Evolutionary conservation across 1,140 invertebrate species (phyloP).

Genomic region (Drosophila pachea): DNA sequence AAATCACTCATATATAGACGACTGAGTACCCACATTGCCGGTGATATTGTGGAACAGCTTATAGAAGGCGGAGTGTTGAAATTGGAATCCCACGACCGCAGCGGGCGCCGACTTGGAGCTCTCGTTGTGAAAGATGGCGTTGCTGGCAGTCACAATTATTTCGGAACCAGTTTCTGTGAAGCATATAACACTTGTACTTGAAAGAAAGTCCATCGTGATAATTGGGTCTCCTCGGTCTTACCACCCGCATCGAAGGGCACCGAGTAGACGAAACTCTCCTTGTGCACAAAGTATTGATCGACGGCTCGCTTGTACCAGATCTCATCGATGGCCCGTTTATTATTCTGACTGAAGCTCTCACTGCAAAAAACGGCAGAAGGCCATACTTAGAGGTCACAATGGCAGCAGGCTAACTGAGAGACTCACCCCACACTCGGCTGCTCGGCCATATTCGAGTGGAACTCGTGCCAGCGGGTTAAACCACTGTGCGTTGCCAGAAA

Average conservation of each 20-base stretch:
- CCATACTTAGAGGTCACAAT: neutral
- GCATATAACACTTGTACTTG: neutral
- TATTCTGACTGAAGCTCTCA: constrained; percentile 81
- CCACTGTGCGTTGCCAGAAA: constrained; percentile 95
- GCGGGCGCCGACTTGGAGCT: constrained; percentile 86
- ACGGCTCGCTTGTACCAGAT: constrained; percentile 96
- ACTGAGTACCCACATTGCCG: constrained; percentile 80
- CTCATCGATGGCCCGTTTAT: constrained; percentile 92
- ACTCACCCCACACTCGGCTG: constrained; percentile 68
- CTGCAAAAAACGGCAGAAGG: constrained; percentile 55
- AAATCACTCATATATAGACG: neutral
- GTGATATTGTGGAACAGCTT: constrained; percentile 90
- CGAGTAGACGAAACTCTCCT: constrained; percentile 92
- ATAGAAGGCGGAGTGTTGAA: constrained; percentile 87
- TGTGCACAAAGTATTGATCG: constrained; percentile 90
- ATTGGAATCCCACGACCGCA: constrained; percentile 95
- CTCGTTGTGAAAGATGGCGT: constrained; percentile 89
- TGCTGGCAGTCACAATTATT: constrained; percentile 91
- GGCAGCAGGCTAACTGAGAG: neutral
- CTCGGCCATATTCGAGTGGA: constrained; percentile 79
- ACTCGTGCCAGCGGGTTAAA: constrained; percentile 91
- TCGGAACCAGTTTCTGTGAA: constrained; percentile 81
- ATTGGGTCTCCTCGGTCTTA: constrained; percentile 22
- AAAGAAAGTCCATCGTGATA: neutral
- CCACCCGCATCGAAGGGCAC: constrained; percentile 85